phyloP scores from a whole-genome alignment of 2,797 vertebrate species.

The Peromyscus aztecus region DNA sequence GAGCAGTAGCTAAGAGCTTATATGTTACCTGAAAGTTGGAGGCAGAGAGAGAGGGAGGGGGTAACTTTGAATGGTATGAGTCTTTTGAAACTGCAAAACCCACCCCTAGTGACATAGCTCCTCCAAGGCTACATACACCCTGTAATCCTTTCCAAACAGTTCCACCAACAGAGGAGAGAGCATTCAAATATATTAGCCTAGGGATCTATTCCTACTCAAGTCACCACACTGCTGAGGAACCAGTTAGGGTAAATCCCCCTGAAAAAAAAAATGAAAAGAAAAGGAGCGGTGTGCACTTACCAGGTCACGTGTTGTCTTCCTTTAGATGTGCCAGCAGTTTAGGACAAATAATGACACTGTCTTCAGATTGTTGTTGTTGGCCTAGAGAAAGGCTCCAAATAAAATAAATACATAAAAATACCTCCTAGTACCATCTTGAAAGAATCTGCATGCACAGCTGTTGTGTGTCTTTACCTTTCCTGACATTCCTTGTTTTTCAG shows the following conservation, averaged over 20 bases:
- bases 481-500: background rate
- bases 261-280: background rate
- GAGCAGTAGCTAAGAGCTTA: background rate
- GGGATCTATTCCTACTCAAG: background rate
- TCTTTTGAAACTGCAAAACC: background rate
- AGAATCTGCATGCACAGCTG: background rate
- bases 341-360: background rate
- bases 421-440: background rate
- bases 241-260: background rate
- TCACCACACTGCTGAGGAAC: background rate
- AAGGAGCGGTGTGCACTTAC: accelerated
- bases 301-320: accelerated
- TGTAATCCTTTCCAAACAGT: background rate
- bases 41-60: accelerated
- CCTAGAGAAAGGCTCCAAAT: no score
- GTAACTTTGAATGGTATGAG: background rate
- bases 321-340: background rate
- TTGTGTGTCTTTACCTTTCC: background rate
- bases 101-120: no score
- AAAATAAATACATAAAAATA: no score
- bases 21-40: background rate
- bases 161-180: background rate
- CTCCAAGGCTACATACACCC: background rate
- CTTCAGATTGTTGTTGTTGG: background rate
- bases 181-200: background rate